Base-by-base conservation (phyloP, 2,888 invertebrate genomes). In the Pristionchus mayeri region DNA sequence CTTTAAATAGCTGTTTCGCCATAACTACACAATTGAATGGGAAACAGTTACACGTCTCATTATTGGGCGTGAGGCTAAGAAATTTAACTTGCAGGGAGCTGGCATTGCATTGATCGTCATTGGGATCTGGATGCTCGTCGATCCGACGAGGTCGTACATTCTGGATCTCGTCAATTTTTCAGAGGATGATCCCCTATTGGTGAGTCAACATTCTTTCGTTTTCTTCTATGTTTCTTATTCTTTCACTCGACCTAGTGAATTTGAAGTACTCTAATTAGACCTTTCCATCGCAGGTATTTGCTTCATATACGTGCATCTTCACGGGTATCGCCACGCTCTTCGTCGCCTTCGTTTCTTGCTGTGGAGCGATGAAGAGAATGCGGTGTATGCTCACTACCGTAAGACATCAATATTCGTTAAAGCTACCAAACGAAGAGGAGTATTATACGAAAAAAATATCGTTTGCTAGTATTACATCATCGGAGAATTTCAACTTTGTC, bases 151-250 rank as follows among this genome's bases (percentile, higher is more conserved):
- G 60, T 89, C 86, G 63, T 93, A 92, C 75, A 86, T 92, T 37
- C 87, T 93, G 24, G 90, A 92, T 57, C 84, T 93, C 18, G 91
- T 93, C 3, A 87, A 93, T 67, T 90, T 92, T 79, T 92, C 92
- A 9, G 92, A 91, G 84, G 89, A 90, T 85, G 90, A 91, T 54
- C 93, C 93, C 0, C 85, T 91, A 2, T 79, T 92, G 79, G 89
- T 89, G 34, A 85, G 85, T 83, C 44, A 9, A 13, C 6, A 6
- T 44, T 44, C 7, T 44, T 13, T 44, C 7, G 13, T 44, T 44
- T 27, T 24, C n/a, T 0, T 57, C 1, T 13, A 24, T n/a, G 24
- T 27, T n/a, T 21, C 24, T n/a, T n/a, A 24, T 24, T 37, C n/a
- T n/a, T n/a, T 54, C 21, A 54, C 54, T 13, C 4, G n/a, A 54